phyloP scores from a whole-genome alignment of 1,140 invertebrate genomes.

The Oryzaephilus surinamensis region DNA sequence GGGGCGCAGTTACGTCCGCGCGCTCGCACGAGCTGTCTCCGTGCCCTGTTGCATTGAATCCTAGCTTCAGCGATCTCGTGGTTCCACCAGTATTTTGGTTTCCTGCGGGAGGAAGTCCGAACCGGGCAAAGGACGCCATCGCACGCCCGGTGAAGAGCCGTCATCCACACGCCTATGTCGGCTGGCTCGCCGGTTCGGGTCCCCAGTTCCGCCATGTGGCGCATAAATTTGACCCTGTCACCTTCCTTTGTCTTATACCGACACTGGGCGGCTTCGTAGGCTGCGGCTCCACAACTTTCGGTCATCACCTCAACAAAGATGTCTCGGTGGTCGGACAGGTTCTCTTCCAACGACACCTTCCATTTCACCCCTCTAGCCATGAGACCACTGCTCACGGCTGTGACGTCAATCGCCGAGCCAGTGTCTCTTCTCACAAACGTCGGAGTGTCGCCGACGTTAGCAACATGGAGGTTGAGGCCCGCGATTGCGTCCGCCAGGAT shows the following conservation, averaged over 20 bases:
- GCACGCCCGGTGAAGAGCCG: no score
- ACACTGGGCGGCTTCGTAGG: no score
- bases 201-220: no score
- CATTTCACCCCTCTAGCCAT: not conserved
- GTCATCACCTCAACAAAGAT: no score
- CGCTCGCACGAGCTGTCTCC: not conserved
- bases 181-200: no score
- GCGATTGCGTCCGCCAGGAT: not conserved
- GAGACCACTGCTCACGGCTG: not conserved
- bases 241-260: no score
- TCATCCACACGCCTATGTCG: no score
- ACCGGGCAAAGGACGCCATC: no score
- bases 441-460: not conserved
- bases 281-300: no score
- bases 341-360: not conserved
- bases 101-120: no score
- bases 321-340: not conserved
- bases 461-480: not conserved
- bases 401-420: not conserved
- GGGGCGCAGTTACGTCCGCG: not conserved
- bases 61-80: slow-evolving; percentile 1
- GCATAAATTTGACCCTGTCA: no score
- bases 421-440: not conserved
- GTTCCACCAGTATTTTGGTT: slow-evolving; percentile 4
- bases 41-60: no score